These are phyloP conservation scores for Petrocephalus microphthalmus DNA, from an alignment of 2,113 vertebrate genomes.

Conservation along the genomic window DNA sequence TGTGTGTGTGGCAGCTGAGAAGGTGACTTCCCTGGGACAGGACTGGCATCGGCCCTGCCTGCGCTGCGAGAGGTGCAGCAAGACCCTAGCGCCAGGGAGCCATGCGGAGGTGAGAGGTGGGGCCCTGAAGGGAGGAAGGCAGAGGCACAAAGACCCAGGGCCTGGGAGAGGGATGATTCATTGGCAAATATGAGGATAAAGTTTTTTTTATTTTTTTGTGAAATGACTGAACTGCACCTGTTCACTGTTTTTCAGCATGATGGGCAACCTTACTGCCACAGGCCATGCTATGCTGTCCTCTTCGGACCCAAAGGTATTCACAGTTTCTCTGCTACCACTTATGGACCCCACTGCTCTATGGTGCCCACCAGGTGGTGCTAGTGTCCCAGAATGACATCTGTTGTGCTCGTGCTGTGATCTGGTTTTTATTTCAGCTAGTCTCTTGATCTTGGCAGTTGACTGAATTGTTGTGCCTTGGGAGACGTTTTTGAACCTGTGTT, in stretches of 20 bases:
- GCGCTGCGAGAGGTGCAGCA: slow-evolving; percentile 88
- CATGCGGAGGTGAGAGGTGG: slow-evolving; percentile 79
- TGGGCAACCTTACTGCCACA: slow-evolving; percentile 92
- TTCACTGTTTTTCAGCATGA: slow-evolving; percentile 68
- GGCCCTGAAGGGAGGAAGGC: neutral
- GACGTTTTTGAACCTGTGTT: neutral
- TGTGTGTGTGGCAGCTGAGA: slow-evolving; percentile 70
- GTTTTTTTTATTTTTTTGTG: neutral
- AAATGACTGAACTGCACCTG: neutral
- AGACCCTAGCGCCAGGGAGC: slow-evolving; percentile 84
- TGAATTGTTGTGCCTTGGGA: neutral
- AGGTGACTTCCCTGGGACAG: slow-evolving; percentile 95
- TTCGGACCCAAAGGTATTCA: slow-evolving; percentile 88
- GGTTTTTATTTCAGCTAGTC: neutral
- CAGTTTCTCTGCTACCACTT: neutral
- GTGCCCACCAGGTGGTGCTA: slow-evolving; percentile 56
- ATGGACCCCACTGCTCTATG: neutral
- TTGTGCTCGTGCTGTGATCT: neutral
- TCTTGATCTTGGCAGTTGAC: neutral
- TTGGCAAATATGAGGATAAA: too few relatives aligned
- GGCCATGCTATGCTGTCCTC: slow-evolving; percentile 86
- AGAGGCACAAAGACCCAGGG: too few relatives aligned
- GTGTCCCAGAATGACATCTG: slow-evolving; percentile 21
- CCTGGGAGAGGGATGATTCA: neutral
- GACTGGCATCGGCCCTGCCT: slow-evolving; percentile 97